Percentiles rank a stretch among this genome's conserved stretches.
Conservation (phyloP, 1,140 invertebrate genomes). For the Lucilia sericata region DNA sequence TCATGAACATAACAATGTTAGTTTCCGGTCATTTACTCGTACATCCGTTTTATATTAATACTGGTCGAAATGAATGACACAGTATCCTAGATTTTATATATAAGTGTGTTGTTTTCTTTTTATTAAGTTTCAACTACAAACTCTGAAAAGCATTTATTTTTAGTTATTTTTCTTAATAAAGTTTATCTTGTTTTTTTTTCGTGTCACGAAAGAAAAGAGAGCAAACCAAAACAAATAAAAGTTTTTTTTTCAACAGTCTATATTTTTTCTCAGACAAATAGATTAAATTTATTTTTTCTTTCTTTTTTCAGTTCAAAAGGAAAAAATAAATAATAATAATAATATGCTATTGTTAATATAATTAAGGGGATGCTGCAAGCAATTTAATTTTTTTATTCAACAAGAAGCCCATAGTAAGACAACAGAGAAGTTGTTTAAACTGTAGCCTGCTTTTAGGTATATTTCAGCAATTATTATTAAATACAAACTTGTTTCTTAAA, state of each 20-base stretch:
- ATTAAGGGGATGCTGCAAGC: neutral
- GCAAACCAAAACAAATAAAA: neutral
- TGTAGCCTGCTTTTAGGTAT: neutral
- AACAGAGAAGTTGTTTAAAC: neutral
- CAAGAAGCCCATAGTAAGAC: neutral
- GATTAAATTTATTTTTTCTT: neutral
- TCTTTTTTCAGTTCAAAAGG: neutral
- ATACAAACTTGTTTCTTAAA: neutral
- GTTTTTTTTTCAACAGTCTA: neutral
- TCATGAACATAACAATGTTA: neutral
- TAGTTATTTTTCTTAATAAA: neutral
- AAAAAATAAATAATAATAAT: neutral
- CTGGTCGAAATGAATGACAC: conserved; percentile 27
- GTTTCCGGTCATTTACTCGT: conserved; percentile 47
- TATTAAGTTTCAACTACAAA: neutral
- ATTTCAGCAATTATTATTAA: conserved; percentile 13
- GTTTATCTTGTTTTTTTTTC: neutral
- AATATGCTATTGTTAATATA: neutral
- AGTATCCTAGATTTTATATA: conserved; percentile 39
- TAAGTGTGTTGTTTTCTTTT: neutral
- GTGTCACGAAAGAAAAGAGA: neutral
- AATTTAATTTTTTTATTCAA: neutral
- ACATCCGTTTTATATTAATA: conserved; percentile 39
- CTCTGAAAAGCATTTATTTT: neutral
- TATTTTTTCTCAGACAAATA: neutral